Evolutionary conservation across 2,113 vertebrate genomes (phyloP).

Genomic region (Entomyzon cyanotis): DNA sequence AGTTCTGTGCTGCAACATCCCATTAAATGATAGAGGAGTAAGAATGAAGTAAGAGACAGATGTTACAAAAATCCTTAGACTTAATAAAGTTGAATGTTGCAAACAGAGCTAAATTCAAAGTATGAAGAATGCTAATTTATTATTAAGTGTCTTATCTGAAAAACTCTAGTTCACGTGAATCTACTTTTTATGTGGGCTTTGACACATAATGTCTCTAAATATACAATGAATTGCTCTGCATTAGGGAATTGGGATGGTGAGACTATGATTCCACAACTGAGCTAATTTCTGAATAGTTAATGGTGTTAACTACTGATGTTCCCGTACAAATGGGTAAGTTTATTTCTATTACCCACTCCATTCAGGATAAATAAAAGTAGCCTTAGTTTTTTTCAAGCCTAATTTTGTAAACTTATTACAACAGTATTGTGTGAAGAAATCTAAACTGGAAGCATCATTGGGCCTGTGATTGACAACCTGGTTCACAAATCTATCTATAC

Average conservation of each 20-base stretch:
- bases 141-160: neutral
- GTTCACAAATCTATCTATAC: neutral
- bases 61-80: neutral
- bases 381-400: constrained; percentile 29
- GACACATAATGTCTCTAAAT: neutral
- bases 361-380: constrained; percentile 24
- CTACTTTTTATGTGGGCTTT: neutral
- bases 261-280: neutral
- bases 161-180: neutral
- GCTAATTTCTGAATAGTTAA: neutral
- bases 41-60: neutral
- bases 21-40: neutral
- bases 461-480: neutral
- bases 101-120: neutral
- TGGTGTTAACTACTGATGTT: neutral
- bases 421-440: neutral
- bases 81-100: neutral
- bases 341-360: constrained; percentile 20
- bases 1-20: neutral
- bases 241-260: neutral
- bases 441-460: constrained; percentile 24
- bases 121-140: neutral
- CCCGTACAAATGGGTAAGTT: neutral
- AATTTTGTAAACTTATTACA: constrained; percentile 34
- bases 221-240: neutral